These are phyloP conservation scores for Macrocentrus cingulum DNA, from an alignment of 1,140 invertebrate genomes.

Conservation along the genomic window DNA sequence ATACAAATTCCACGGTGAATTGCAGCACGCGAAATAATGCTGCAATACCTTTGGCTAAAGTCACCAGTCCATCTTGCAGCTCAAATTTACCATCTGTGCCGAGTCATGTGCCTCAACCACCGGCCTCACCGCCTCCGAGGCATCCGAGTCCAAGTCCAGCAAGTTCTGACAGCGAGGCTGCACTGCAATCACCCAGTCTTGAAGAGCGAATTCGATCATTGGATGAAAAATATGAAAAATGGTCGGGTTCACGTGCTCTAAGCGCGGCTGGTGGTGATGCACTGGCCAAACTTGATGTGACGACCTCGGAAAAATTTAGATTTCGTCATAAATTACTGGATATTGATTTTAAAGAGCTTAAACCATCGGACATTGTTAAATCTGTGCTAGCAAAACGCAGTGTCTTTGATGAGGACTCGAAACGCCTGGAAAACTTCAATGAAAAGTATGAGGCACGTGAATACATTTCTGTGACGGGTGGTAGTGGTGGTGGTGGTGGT, in stretches of 20 bases:
- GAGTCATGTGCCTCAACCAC: slow-evolving; percentile 59
- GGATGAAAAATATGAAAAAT: slow-evolving; percentile 91
- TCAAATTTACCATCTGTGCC: slow-evolving; percentile 40
- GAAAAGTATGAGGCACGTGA: slow-evolving; percentile 82
- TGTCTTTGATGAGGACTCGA: slow-evolving; percentile 94
- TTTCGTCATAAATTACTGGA: slow-evolving; percentile 71
- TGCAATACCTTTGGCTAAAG: slow-evolving; percentile 44
- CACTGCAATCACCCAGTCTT: slow-evolving; percentile 67
- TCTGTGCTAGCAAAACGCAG: slow-evolving; percentile 87
- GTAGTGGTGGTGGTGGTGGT: slow-evolving; percentile 24
- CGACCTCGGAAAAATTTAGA: slow-evolving; percentile 59
- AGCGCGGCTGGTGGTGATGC: slow-evolving; percentile 63
- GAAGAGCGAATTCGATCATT: slow-evolving; percentile 86
- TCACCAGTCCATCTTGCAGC: slow-evolving; percentile 45
- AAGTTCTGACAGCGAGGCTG: slow-evolving; percentile 61
- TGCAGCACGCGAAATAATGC: too few species aligned
- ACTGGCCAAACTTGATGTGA: slow-evolving; percentile 62
- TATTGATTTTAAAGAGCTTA: slow-evolving; percentile 74
- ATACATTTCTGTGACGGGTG: slow-evolving; percentile 56
- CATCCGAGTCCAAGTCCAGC: slow-evolving; percentile 65
- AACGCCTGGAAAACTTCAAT: slow-evolving; percentile 85
- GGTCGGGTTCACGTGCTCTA: slow-evolving; percentile 71
- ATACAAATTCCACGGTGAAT: slow-evolving; percentile 25
- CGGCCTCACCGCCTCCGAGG: slow-evolving; percentile 63
- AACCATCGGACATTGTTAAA: slow-evolving; percentile 92